phyloP scores from a whole-genome alignment of 2,797 vertebrate species.

The Microctenopoma stevenorrisi region DNA sequence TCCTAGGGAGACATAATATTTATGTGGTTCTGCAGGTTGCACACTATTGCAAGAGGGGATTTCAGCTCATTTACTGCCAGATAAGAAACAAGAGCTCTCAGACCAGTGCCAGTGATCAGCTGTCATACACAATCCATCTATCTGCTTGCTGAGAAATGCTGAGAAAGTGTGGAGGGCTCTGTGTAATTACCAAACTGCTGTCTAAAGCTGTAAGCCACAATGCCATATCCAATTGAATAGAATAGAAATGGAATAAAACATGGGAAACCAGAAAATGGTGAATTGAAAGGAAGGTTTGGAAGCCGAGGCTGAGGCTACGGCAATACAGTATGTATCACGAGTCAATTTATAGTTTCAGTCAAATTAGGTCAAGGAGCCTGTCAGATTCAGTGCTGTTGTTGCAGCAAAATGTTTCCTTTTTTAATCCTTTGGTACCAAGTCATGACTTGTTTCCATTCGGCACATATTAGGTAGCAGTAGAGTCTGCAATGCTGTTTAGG shows the following conservation, averaged over 20 bases:
- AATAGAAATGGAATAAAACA: constrained; percentile 44
- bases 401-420: constrained; percentile 6
- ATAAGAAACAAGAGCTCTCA: constrained; percentile 75
- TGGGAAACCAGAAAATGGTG: constrained; percentile 28
- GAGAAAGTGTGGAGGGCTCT: constrained; percentile 48
- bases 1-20: constrained; percentile 86
- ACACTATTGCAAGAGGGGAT: constrained; percentile 69
- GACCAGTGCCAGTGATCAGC: constrained; percentile 69
- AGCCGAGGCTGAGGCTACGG: constrained; percentile 6
- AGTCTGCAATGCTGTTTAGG: neutral
- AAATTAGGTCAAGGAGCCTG: constrained; percentile 25
- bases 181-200: constrained; percentile 53
- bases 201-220: constrained; percentile 41
- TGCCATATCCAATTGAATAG: constrained; percentile 13
- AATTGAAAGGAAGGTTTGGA: constrained; percentile 34
- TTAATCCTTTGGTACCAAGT: constrained; percentile 1
- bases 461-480: constrained; percentile 10
- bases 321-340: constrained; percentile 11
- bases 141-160: constrained; percentile 35
- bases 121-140: constrained; percentile 60
- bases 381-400: constrained; percentile 6
- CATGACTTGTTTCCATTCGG: constrained; percentile 12
- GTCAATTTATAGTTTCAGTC: constrained; percentile 18
- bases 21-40: constrained; percentile 75
- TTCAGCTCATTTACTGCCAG: constrained; percentile 68